A percentile compares a stretch with the other conserved stretches of the same genome.
These are phyloP conservation scores for Erethizon dorsatum DNA, from an alignment of 2,797 vertebrate genomes.

Conservation along the genomic window DNA sequence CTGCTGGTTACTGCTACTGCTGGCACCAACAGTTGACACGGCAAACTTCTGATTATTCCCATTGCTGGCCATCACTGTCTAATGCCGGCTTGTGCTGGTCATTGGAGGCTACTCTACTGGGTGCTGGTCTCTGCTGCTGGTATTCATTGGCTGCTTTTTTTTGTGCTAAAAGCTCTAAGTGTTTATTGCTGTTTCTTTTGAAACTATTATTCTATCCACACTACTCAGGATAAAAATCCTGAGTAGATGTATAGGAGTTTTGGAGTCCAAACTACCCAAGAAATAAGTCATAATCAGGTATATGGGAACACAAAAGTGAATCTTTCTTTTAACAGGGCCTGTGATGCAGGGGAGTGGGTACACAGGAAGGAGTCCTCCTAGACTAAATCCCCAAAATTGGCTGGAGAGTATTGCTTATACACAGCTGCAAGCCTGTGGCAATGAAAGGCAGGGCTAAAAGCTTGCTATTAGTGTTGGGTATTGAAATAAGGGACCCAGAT, in stretches of 20 bases:
- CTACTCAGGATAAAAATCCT: neutral
- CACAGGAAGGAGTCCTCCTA: neutral
- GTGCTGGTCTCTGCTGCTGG: neutral
- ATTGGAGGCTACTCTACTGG: neutral
- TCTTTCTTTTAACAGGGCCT: neutral
- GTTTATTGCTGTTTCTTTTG: neutral
- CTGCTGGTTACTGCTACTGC: neutral
- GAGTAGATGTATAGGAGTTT: neutral
- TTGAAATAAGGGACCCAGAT: neutral
- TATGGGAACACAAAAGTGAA: neutral
- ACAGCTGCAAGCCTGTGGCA: neutral
- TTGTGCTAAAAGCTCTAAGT: neutral
- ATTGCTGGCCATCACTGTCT: neutral
- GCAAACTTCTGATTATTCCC: neutral
- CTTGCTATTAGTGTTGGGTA: neutral
- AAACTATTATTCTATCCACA: neutral
- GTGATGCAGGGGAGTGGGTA: neutral
- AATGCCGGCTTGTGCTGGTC: neutral
- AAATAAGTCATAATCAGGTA: neutral
- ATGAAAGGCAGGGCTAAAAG: neutral
- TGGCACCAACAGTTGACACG: neutral
- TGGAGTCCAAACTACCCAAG: neutral
- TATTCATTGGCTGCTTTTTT: neutral
- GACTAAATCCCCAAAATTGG: neutral
- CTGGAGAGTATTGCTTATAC: neutral